A percentile compares a stretch with the other conserved stretches of the same genome.
phyloP scores from a whole-genome alignment of 2,797 vertebrate species.

The Pseudomugil tenellus region DNA sequence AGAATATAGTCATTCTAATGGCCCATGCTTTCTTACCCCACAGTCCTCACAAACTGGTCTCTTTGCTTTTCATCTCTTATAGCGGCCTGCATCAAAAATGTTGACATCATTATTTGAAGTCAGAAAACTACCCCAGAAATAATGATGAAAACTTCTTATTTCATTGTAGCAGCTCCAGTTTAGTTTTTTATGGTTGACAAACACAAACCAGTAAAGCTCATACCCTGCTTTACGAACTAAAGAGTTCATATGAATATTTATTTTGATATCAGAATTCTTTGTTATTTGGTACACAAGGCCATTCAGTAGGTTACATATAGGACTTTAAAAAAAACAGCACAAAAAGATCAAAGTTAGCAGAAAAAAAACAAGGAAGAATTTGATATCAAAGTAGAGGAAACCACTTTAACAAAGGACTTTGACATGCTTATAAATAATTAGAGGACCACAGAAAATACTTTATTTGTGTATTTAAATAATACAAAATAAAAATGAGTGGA shows the following conservation, averaged over 20 bases:
- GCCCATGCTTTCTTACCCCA: slow-evolving; percentile 12
- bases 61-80: slow-evolving; percentile 22
- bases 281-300: background rate
- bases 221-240: background rate
- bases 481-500: background rate
- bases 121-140: background rate
- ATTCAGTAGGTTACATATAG: background rate
- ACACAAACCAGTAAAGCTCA: background rate
- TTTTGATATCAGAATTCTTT: background rate
- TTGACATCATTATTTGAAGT: background rate
- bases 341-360: background rate
- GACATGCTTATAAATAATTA: background rate
- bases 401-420: background rate
- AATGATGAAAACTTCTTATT: background rate
- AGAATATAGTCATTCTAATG: slow-evolving; percentile 9
- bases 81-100: too few relatives aligned
- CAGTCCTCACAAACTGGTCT: slow-evolving; percentile 1
- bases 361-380: background rate
- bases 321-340: too few relatives aligned
- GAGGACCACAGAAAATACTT: background rate
- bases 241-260: background rate
- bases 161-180: background rate
- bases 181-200: background rate
- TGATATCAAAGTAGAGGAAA: background rate
- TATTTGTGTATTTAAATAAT: background rate